Percentiles rank a stretch among this genome's conserved stretches.
Evolutionary conservation across 2,113 vertebrate species (phyloP).

Genomic region (Corythornis cristatus): DNA sequence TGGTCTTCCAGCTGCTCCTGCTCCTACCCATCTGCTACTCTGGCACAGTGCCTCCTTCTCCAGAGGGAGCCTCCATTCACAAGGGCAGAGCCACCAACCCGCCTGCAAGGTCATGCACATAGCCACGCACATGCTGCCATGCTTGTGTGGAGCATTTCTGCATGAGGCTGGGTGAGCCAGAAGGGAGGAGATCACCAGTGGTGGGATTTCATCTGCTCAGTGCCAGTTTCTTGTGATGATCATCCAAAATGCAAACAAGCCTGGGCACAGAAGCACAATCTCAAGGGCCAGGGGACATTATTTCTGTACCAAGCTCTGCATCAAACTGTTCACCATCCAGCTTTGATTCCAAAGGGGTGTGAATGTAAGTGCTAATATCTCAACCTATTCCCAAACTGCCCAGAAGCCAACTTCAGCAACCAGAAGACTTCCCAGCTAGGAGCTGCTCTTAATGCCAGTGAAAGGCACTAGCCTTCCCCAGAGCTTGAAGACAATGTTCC

Average conservation of each 20-base stretch:
- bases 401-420: neutral
- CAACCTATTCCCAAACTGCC: neutral
- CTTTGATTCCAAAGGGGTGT: neutral
- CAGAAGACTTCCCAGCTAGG: neutral
- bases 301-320: neutral
- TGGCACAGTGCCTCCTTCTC: slow-evolving; percentile 53
- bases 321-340: neutral
- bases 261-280: neutral
- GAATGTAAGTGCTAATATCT: neutral
- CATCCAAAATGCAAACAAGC: neutral
- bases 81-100: neutral
- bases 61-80: slow-evolving; percentile 21
- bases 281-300: neutral
- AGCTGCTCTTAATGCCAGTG: neutral
- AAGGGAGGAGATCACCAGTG: neutral
- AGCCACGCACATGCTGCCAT: neutral
- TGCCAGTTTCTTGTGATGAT: neutral
- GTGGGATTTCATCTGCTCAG: neutral
- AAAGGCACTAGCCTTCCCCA: neutral
- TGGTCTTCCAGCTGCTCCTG: slow-evolving; percentile 51
- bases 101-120: neutral
- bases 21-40: slow-evolving; percentile 67
- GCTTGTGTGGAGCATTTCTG: neutral
- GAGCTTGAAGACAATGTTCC: neutral
- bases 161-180: neutral